Conservation (phyloP, 2,113 vertebrate genomes). For the Hippolais icterina region DNA sequence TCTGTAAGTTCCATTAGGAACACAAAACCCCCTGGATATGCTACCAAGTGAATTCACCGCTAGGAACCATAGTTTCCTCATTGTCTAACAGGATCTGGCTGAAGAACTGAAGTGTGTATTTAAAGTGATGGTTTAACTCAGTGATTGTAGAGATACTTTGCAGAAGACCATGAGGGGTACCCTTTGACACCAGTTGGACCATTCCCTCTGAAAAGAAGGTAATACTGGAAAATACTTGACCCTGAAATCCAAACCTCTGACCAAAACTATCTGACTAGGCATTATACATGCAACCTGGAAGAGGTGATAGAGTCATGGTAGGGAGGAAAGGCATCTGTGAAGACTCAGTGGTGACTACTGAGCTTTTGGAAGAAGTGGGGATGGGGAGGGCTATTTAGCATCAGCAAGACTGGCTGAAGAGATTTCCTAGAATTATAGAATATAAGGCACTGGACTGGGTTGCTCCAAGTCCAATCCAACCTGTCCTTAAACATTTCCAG, state of each 20-base stretch:
- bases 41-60: not conserved
- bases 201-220: not conserved
- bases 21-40: not conserved
- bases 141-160: not conserved
- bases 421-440: not conserved
- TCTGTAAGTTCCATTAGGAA: not conserved
- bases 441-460: not conserved
- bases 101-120: not conserved
- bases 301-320: not conserved
- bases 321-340: not conserved
- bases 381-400: not conserved
- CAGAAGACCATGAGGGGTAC: not conserved
- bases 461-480: not conserved
- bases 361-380: not conserved
- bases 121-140: not conserved
- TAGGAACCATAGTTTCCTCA: not conserved
- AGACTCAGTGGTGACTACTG: accelerated
- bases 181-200: not conserved
- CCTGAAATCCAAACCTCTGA: not conserved
- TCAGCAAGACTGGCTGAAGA: not conserved
- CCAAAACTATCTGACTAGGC: not conserved
- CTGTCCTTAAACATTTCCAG: not conserved
- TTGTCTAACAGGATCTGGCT: not conserved
- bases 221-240: not conserved
- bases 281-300: not conserved